These are phyloP conservation scores for Stictocephala bisonia DNA, from an alignment of 2,888 invertebrate genomes.

Conservation along the genomic window DNA sequence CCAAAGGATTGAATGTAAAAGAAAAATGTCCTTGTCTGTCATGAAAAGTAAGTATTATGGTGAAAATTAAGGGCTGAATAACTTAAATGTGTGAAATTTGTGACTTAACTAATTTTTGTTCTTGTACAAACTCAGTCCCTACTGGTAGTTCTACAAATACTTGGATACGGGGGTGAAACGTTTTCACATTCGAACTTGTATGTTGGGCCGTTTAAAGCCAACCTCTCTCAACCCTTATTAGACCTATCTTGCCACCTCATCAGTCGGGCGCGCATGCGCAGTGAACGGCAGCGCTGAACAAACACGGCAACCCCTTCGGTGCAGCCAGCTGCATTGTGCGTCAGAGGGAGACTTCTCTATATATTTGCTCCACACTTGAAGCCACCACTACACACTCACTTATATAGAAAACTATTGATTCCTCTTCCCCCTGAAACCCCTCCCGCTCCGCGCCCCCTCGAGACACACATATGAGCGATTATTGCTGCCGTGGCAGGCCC, in stretches of 20 bases:
- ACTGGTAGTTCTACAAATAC: no score
- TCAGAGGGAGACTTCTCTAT: conserved; percentile 39
- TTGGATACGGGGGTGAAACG: no score
- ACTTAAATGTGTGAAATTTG: no score
- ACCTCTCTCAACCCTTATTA: not conserved
- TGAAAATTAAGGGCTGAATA: no score
- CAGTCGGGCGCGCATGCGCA: not conserved
- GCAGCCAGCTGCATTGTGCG: conserved; percentile 32
- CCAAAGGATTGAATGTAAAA: no score
- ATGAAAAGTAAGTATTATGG: no score
- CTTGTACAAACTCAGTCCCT: no score
- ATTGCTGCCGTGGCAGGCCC: conserved; percentile 38
- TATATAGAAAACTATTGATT: conserved; percentile 48
- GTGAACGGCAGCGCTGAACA: not conserved
- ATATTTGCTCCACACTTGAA: conserved; percentile 45
- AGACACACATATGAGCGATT: conserved; percentile 10
- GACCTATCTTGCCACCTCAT: conserved; percentile 20
- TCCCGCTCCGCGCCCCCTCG: no score
- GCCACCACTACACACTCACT: conserved; percentile 39
- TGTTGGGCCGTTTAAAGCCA: conserved; percentile 4
- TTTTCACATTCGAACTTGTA: no score
- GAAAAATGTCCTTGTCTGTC: no score
- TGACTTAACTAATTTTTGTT: no score
- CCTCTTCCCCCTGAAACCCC: not conserved
- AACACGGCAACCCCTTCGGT: conserved; percentile 1